A percentile compares a stretch with the other conserved stretches of the same genome.
Evolutionary conservation across 2,888 invertebrate species (phyloP).

Genomic region (Eupithecia subfuscata): DNA sequence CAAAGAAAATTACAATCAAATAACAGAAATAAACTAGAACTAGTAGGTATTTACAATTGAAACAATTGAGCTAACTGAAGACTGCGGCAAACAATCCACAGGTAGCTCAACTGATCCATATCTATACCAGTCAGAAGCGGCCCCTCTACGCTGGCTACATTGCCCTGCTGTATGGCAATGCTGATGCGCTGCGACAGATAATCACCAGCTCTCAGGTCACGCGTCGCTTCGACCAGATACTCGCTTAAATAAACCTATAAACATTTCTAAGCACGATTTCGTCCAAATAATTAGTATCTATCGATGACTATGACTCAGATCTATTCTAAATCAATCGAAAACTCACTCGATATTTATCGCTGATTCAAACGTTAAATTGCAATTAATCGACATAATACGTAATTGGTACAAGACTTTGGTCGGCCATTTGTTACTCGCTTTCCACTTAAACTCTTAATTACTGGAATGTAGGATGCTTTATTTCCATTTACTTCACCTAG

Average conservation of each 20-base stretch:
- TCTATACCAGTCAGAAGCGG: no score
- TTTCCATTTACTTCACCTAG: constrained; percentile 27
- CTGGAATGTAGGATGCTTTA: constrained; percentile 36
- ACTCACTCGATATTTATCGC: constrained; percentile 31
- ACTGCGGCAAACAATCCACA: no score
- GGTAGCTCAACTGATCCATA: no score
- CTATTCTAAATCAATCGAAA: constrained; percentile 26
- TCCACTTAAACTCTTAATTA: constrained; percentile 43
- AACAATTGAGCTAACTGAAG: no score
- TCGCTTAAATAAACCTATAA: background rate
- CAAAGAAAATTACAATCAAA: no score
- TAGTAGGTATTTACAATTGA: no score
- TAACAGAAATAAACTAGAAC: no score
- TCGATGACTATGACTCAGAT: background rate
- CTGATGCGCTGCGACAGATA: no score
- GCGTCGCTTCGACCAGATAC: no score
- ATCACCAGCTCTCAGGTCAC: no score
- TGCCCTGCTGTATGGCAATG: no score
- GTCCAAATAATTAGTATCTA: background rate
- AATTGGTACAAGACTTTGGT: constrained; percentile 44
- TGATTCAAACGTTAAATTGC: constrained; percentile 46
- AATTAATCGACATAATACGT: constrained; percentile 52
- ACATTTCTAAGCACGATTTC: background rate
- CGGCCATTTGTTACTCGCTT: constrained; percentile 51
- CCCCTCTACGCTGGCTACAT: no score